Evolutionary conservation across 2,888 invertebrate genomes (phyloP), one percentile per base, ranked within the genome.

Genomic region (Zaprionus obscuricornis): DNA sequence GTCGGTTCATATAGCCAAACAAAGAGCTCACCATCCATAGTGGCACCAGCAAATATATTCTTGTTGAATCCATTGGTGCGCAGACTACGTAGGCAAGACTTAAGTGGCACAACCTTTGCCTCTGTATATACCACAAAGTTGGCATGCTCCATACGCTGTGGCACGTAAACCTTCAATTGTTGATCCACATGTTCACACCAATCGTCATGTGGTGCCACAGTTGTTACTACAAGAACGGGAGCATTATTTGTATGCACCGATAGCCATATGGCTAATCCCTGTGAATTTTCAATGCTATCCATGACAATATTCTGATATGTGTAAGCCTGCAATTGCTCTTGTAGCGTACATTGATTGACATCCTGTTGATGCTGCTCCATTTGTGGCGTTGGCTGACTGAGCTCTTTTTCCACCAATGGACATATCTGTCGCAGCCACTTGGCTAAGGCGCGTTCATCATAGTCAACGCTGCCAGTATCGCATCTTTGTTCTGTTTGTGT

Each of bases 351-450:
- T 17, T 67, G 42, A 17, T 18, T 51, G 1, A 40, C 18, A 16
- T 47, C 18, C 11, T 66, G 63, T 6, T 68, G 59, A 0, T 76
- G 63, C 7, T 68, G 59, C 0, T 76, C 76, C 31, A 70, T 51
- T 1, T 76, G 45, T 1, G 88, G 88, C 1, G 90, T 90, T 1
- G 78, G 89, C 49, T 91, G 90, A 31, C 90, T 87, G 2, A 92
- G 73, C 76, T 92, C 91, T 29, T 84, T 86, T 55, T 91, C 90
- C 1, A 92, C 89, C 34, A 78, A 66, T 0, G 92, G 91, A 65
- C 88, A 92, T 16, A 92, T 90, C 62, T 88, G 88, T 10, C 88
- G 89, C n/a, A 92, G 60, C 90, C 91, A 92, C 16, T 83, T 84
- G 5, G 91, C 91, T 47, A 92, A 65, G 52, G 90, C 91, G 6